phyloP scores from a whole-genome alignment of 1,140 invertebrate genomes.

The Halotydeus destructor region DNA sequence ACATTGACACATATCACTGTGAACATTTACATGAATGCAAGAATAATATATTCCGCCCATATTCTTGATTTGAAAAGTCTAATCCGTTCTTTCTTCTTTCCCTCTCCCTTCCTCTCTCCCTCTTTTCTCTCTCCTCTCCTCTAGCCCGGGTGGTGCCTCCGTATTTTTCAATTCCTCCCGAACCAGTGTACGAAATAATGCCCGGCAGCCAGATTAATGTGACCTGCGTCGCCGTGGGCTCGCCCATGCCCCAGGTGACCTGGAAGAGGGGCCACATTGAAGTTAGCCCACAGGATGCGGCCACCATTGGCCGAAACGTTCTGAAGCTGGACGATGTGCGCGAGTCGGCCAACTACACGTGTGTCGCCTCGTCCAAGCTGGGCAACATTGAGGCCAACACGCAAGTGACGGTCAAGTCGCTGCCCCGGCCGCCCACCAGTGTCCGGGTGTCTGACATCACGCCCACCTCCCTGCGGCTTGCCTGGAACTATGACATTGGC shows the following conservation, averaged over 20 bases:
- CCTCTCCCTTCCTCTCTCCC: slow-evolving; percentile 3
- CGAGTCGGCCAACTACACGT: slow-evolving; percentile 81
- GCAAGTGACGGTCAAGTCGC: slow-evolving; percentile 76
- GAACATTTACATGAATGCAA: no score
- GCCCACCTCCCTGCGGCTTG: slow-evolving; percentile 65
- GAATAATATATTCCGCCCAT: no score
- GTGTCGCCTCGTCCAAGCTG: slow-evolving; percentile 76
- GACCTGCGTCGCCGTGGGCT: slow-evolving; percentile 85
- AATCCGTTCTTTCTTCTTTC: not conserved
- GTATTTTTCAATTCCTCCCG: slow-evolving; percentile 75
- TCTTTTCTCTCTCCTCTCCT: not conserved
- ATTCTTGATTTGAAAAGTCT: no score
- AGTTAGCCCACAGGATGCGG: slow-evolving; percentile 33
- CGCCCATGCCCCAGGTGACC: slow-evolving; percentile 90
- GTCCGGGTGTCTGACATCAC: slow-evolving; percentile 75
- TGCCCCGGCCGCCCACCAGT: slow-evolving; percentile 66
- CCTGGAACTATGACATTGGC: slow-evolving; percentile 63
- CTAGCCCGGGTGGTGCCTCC: slow-evolving; percentile 42
- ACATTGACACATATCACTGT: no score
- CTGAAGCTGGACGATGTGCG: slow-evolving; percentile 61
- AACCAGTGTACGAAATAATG: slow-evolving; percentile 60
- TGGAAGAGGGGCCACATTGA: slow-evolving; percentile 57
- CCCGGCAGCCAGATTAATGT: slow-evolving; percentile 69
- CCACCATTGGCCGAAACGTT: slow-evolving; percentile 43
- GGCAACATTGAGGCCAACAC: slow-evolving; percentile 69